phyloP scores from a whole-genome alignment of 2,888 invertebrate species.

The Callimorpha dominula region DNA sequence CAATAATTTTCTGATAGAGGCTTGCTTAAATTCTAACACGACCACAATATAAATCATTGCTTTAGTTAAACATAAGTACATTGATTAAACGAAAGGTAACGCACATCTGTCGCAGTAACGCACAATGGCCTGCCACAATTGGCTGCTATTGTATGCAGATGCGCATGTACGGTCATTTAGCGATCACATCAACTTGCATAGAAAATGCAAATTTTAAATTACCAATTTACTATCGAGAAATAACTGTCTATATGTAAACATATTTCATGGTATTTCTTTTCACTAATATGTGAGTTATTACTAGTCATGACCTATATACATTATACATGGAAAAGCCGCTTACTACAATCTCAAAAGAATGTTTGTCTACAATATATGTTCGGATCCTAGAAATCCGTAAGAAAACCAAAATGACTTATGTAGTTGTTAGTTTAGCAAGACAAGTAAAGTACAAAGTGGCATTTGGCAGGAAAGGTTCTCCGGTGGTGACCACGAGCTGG shows the following conservation, averaged over 20 bases:
- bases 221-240: conserved; percentile 40
- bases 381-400: too few species aligned
- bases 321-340: too few species aligned
- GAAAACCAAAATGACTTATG: too few species aligned
- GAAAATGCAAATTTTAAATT: conserved; percentile 57
- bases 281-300: too few species aligned
- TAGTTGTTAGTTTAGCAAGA: too few species aligned
- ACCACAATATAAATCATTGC: background rate
- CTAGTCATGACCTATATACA: too few species aligned
- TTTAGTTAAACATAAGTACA: background rate
- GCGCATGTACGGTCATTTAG: conserved; percentile 32
- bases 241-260: conserved; percentile 17
- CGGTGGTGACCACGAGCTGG: too few species aligned
- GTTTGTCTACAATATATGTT: too few species aligned
- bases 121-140: conserved; percentile 42
- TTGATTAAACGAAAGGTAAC: background rate
- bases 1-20: background rate
- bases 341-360: too few species aligned
- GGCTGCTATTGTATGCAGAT: conserved; percentile 68
- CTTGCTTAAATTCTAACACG: background rate
- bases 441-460: too few species aligned
- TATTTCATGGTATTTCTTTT: too few species aligned
- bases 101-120: conserved; percentile 16
- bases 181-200: conserved; percentile 58
- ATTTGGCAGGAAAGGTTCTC: too few species aligned